Evolutionary conservation across 2,888 invertebrate species (phyloP), one percentile per base, ranked within the genome.

Genomic region (Periphyllus acericola): DNA sequence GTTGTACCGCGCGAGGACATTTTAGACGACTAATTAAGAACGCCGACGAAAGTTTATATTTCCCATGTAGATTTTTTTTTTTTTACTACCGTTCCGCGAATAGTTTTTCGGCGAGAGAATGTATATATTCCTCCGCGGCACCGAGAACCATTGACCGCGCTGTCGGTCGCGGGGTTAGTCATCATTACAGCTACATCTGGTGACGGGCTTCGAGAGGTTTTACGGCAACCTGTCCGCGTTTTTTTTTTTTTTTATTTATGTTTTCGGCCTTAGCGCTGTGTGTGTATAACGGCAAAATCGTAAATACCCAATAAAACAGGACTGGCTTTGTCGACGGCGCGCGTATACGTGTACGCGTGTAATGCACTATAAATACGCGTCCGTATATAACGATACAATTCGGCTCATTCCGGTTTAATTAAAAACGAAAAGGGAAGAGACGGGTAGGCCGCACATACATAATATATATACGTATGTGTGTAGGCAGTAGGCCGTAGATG

Each of bases 11-110:
- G 32, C 55, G 25, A 83, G 55, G 55, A 55, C 74, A 55, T 55
- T 25, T 32, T 83, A 36, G 74, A 83, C 52, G 55, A 34, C 74
- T 83, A 83, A 74, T 74, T 72, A 83, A 83, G 72, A 83, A 55
- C 29, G 55, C 46, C 34, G 72, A 72, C 25, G 25, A 72, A 80
- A 72, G 74, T 83, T 74, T 83, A 83, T 74, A 83, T 74, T 83
- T 55, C 83, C 74, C 83, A 0, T 0, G 72, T 68, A 40, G 46
- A 25, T 60, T 60, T 60, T 60, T 25, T 0, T 60, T 19, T 60
- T 46, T 46, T 46, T 46, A 46, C 60, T 79, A 60, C 55, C 6
- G 14, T 9, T 79, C 71, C 52, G 40, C 19, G 55, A n/a, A n/a
- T n/a, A 83, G 83, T 74, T 83, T 83, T 71, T 11, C 4, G 11